phyloP scores from a whole-genome alignment of 2,113 vertebrate species.

The Beaufortia kweichowensis region DNA sequence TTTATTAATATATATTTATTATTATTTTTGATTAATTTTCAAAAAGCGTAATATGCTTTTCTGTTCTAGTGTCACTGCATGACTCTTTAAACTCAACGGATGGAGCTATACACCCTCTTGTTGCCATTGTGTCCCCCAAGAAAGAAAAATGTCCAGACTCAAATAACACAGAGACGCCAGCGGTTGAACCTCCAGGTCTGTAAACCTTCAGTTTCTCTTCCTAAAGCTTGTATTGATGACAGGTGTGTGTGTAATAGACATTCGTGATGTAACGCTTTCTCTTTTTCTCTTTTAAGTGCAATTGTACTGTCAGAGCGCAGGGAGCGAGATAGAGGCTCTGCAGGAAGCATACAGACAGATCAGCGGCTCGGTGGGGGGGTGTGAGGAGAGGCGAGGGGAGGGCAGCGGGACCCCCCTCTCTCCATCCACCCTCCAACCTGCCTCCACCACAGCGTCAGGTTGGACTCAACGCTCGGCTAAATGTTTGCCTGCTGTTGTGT shows the following conservation, averaged over 20 bases:
- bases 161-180: conserved; percentile 63
- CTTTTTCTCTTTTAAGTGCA: conserved; percentile 55
- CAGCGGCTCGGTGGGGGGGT: conserved; percentile 71
- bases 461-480: conserved; percentile 15
- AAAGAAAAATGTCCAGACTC: conserved; percentile 47
- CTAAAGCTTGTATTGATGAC: not conserved
- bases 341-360: conserved; percentile 82
- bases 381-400: conserved; percentile 60
- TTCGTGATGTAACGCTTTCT: not conserved
- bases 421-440: conserved; percentile 51
- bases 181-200: conserved; percentile 64
- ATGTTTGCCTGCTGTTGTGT: not conserved
- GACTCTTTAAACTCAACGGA: conserved; percentile 84
- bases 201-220: not conserved
- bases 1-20: no score
- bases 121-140: conserved; percentile 37
- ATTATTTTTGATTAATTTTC: no score
- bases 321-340: conserved; percentile 82
- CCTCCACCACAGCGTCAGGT: conserved; percentile 73
- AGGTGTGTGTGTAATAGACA: not conserved
- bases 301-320: conserved; percentile 74
- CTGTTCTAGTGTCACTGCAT: conserved; percentile 78
- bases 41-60: not conserved
- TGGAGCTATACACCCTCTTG: conserved; percentile 59
- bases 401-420: conserved; percentile 30